Conservation (phyloP, 2,113 vertebrate species). For the Tretioscincus oriximinensis region DNA sequence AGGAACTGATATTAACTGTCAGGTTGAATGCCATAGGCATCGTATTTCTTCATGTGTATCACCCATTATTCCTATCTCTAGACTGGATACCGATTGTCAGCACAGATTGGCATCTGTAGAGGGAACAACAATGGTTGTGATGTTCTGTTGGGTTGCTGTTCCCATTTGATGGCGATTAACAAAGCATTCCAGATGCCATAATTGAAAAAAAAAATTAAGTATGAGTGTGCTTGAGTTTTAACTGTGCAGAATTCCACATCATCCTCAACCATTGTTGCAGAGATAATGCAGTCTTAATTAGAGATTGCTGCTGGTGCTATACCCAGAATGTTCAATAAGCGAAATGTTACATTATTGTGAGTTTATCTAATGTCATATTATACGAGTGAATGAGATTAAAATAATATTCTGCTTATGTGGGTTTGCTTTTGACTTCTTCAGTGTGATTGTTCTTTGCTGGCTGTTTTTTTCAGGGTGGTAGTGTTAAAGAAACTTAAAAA, state of each 20-base stretch:
- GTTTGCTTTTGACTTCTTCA: slow-evolving; percentile 11
- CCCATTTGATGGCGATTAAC: no score
- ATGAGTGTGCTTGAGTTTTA: no score
- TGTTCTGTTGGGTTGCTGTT: no score
- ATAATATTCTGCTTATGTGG: background rate
- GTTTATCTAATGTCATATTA: slow-evolving; percentile 10
- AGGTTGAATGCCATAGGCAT: no score
- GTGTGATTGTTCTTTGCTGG: background rate
- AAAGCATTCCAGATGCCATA: no score
- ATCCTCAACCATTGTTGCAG: background rate
- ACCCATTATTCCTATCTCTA: no score
- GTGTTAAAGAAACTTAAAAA: background rate
- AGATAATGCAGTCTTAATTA: background rate
- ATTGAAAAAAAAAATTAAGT: no score
- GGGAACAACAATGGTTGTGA: no score
- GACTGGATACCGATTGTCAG: no score
- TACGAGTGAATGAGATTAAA: slow-evolving; percentile 17
- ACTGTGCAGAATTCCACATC: background rate
- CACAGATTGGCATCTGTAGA: no score
- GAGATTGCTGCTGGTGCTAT: background rate
- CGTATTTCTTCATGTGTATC: no score
- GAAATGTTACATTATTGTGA: background rate
- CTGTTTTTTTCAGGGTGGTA: background rate
- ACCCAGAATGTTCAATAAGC: background rate
- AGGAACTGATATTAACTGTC: no score